Conservation (phyloP, 2,797 vertebrate species). For the Antrozous pallidus region DNA sequence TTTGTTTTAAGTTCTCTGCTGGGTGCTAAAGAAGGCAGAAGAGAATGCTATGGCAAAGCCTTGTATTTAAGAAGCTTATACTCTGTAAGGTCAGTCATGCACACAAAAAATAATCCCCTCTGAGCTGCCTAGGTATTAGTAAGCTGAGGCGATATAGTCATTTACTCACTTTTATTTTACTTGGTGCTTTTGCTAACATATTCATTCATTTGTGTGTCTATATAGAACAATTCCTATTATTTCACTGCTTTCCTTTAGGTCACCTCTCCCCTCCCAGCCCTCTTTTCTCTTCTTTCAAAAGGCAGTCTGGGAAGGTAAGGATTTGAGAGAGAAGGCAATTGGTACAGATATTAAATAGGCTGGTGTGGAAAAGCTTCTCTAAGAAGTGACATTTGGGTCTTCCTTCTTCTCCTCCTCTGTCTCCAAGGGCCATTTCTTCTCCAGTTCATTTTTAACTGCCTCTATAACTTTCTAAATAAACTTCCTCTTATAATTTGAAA, state of each 20-base stretch:
- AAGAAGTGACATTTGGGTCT: not conserved
- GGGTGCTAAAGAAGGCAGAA: not conserved
- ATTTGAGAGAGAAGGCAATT: not conserved
- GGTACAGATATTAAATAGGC: not conserved
- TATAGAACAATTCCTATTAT: not conserved
- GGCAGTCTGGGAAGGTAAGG: not conserved
- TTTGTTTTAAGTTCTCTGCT: not conserved
- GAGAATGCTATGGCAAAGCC: not conserved
- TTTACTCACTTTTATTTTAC: not conserved
- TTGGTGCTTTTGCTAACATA: not conserved
- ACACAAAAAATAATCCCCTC: not conserved
- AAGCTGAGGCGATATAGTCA: not conserved
- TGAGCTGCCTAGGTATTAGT: not conserved
- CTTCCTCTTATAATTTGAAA: not conserved
- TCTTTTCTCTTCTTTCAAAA: constrained; percentile 10
- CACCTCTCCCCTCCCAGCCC: not conserved
- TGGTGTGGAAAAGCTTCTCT: not conserved
- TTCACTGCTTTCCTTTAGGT: not conserved
- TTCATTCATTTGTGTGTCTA: not conserved
- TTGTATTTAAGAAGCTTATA: not conserved
- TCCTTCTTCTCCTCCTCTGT: not conserved
- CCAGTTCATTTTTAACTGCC: not conserved
- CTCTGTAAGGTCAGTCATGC: not conserved
- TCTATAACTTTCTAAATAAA: not conserved
- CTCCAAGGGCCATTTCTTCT: not conserved